Base-by-base conservation (phyloP, 2,797 vertebrate species). In the Trachops cirrhosus region DNA sequence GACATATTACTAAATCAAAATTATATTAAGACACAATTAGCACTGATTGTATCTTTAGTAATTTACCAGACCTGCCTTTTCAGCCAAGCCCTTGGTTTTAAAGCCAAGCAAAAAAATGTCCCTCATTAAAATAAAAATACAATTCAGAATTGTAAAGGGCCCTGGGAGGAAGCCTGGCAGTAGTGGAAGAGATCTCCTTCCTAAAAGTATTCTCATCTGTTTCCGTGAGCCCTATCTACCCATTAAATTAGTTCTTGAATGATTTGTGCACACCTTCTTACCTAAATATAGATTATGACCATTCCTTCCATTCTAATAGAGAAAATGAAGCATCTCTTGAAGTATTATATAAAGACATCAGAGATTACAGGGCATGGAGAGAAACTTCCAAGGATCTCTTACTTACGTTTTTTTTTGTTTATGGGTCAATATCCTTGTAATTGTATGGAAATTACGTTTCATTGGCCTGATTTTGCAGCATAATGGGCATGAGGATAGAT, bases 211-310 rank as follows among this genome's bases (percentile, higher is more conserved):
- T 93, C 91, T 91, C 86, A 88, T 86, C 86, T 94, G 95, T 97
- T 97, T 97, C 96, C 96, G 86, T 92, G 89, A 97, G 83, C 96
- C 73, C 79, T 96, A 62, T 93, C 96, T 90, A 79, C 93, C 89
- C 79, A 83, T 54, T 96, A 97, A 95, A 96, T 97, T 91, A 93
- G 74, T 75, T 93, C 91, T 83, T 96, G 93, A 97, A 96, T 96
- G 96, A 97, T 97, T 82, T 97, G 85, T 88, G 82, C 90, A 92
- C 95, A 94, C 93, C 95, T 97, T 95, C 94, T 97, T 95, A 97
- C 75, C 96, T 97, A 97, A 96, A 96, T 89, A 90, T 87, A 95
- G 89, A 97, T 97, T 93, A 94, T 95, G 97, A 96, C 74, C 74
- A 79, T 96, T 93, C 83, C 96, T 97, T 97, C 91, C 92, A 68